Base-by-base conservation (phyloP, 2,797 vertebrate genomes). In the Adelosebastes latens region DNA sequence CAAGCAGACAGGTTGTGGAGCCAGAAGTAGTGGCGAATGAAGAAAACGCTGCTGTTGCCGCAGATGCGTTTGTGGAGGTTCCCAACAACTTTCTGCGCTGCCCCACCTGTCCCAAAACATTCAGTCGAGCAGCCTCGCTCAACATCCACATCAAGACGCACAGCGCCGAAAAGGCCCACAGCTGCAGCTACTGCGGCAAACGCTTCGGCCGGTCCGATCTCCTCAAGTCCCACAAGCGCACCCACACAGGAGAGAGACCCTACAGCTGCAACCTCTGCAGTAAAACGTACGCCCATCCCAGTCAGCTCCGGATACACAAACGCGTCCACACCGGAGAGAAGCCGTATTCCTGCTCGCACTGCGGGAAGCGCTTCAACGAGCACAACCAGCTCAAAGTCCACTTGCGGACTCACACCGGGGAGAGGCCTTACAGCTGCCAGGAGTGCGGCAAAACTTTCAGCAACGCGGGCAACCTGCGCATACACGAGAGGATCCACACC, bases 301-400 rank as follows among this genome's bases (percentile, higher is more conserved):
- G 95, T 18, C 95, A 95, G 92, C 94, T 96, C 24, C 84, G 93
- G 56, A 93, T 94, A 31, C 97, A 97, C 89, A 96, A 95, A 31
- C 94, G 97, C 8, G 82, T 94, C 72, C 97, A 97, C 92, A 97
- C 96, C 0, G 97, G 96, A 2, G 97, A 97, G 86, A 96, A 95
- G 34, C 96, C 96, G 0, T 97, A 96, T 25, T 77, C 84, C 56
- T 96, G 96, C 84, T 70, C 89, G 0, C 83, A 92, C 85, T 96
- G 96, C 1, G 87, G 80, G 4, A 95, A 95, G 31, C 80, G 94
- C n/a, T 96, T 96, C 79, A 95, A 91, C 0, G 94, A 95, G 65
- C 94, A 92, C 91, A 95, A 94, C 87, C 95, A 95, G 81, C 94
- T 96, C 25, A 96, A 95, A 75, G 94, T 95, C 34, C 96, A 96